Conservation (phyloP, 1,140 invertebrate genomes). For the Camponotus pennsylvanicus region DNA sequence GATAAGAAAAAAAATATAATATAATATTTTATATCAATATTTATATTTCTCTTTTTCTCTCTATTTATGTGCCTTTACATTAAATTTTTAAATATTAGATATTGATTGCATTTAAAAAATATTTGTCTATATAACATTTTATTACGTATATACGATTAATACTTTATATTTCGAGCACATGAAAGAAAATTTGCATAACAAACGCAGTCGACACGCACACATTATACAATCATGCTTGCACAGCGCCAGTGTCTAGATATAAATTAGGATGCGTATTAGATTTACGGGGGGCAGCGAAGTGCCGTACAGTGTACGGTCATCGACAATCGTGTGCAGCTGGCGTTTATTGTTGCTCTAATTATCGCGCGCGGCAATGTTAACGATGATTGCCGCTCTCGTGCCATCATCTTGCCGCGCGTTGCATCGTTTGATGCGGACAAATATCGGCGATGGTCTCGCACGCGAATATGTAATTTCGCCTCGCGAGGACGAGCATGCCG, state of each 20-base stretch:
- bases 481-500: constrained; percentile 7
- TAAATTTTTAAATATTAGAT: neutral
- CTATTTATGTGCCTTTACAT: neutral
- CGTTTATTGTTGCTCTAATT: constrained; percentile 66
- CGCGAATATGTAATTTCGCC: constrained; percentile 22
- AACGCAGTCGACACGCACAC: no score
- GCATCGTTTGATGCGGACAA: constrained; percentile 32
- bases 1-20: neutral
- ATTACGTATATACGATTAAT: no score
- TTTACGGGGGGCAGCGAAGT: constrained; percentile 34
- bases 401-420: neutral
- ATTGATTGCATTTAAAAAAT: no score
- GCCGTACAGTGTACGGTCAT: neutral
- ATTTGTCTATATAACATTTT: no score
- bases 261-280: constrained; percentile 40
- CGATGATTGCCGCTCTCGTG: constrained; percentile 54
- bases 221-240: no score
- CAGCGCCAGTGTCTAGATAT: neutral
- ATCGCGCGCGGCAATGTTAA: constrained; percentile 43
- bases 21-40: neutral
- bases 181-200: no score
- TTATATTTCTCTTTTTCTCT: neutral
- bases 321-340: constrained; percentile 44
- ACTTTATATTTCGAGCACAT: no score
- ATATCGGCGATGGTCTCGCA: constrained; percentile 24